These are phyloP conservation scores for Cryptotis parvus DNA, from an alignment of 2,113 vertebrate species.

Conservation along the genomic window DNA sequence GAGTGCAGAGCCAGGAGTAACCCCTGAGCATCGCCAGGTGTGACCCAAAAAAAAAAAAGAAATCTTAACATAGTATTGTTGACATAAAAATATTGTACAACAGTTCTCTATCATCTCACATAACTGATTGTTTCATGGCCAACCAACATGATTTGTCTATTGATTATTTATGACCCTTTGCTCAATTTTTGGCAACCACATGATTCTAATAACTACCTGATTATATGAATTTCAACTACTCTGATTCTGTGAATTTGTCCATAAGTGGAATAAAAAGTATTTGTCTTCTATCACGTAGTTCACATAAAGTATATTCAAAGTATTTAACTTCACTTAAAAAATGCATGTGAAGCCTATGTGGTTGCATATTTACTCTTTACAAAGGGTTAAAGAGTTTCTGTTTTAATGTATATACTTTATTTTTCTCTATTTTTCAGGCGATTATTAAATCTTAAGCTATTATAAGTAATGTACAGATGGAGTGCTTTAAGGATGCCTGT, in stretches of 20 bases:
- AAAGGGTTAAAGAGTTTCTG: background rate
- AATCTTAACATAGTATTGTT: background rate
- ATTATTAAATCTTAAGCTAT: background rate
- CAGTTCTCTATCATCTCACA: conserved; percentile 14
- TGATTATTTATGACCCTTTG: too few relatives aligned
- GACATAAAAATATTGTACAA: background rate
- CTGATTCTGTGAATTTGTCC: background rate
- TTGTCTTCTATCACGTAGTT: background rate
- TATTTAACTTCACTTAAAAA: background rate
- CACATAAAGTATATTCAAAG: background rate
- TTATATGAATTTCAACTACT: too few relatives aligned
- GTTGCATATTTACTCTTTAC: background rate
- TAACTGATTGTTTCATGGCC: background rate
- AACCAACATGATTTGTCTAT: background rate
- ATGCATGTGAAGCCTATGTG: background rate
- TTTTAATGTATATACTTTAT: background rate
- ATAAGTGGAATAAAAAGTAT: background rate
- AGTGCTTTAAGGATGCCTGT: background rate
- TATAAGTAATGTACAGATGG: background rate
- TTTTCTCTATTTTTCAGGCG: conserved; percentile 6
- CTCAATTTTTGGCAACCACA: background rate
- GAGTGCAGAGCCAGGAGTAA: too few relatives aligned
- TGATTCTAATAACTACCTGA: background rate
- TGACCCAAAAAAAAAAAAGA: too few relatives aligned
- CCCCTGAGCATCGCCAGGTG: too few relatives aligned